Evolutionary conservation across 1,140 invertebrate species (phyloP).

Genomic region (Danaus plexippus): DNA sequence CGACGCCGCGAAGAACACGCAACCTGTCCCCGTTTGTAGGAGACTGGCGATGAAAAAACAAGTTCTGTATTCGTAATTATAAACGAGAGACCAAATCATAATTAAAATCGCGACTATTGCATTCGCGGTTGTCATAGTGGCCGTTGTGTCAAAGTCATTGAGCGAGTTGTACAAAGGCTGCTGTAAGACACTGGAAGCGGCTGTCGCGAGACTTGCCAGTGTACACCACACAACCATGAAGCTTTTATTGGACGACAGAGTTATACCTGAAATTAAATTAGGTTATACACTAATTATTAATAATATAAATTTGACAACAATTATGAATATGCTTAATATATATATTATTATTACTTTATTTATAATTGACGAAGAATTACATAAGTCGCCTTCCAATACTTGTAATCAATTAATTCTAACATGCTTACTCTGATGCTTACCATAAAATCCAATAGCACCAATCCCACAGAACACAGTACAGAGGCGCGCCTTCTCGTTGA

Average conservation of each 20-base stretch:
- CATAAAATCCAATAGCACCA: conserved; percentile 60
- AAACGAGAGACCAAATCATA: conserved; percentile 44
- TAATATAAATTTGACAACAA: no score
- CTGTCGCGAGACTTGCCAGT: conserved; percentile 51
- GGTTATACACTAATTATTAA: no score
- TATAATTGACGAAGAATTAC: no score
- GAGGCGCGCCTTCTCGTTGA: conserved; percentile 48
- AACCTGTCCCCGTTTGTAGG: conserved; percentile 46
- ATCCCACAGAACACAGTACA: conserved; percentile 48
- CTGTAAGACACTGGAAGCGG: conserved; percentile 46
- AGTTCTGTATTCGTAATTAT: conserved; percentile 54
- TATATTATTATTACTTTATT: no score
- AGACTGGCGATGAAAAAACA: conserved; percentile 56
- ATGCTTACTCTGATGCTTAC: conserved; percentile 28
- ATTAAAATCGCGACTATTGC: conserved; percentile 44
- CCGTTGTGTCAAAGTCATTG: conserved; percentile 60
- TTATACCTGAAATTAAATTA: conserved; percentile 44
- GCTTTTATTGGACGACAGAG: conserved; percentile 41
- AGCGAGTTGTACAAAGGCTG: conserved; percentile 57
- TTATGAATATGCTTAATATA: no score
- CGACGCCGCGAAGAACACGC: conserved; percentile 48
- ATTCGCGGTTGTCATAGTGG: conserved; percentile 55
- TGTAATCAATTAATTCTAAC: no score
- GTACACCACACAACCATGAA: conserved; percentile 59
- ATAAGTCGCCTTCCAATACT: no score